Evolutionary conservation across 2,797 vertebrate species (phyloP), one percentile per base, ranked within the genome.

Genomic region (Chaunax sp.): DNA sequence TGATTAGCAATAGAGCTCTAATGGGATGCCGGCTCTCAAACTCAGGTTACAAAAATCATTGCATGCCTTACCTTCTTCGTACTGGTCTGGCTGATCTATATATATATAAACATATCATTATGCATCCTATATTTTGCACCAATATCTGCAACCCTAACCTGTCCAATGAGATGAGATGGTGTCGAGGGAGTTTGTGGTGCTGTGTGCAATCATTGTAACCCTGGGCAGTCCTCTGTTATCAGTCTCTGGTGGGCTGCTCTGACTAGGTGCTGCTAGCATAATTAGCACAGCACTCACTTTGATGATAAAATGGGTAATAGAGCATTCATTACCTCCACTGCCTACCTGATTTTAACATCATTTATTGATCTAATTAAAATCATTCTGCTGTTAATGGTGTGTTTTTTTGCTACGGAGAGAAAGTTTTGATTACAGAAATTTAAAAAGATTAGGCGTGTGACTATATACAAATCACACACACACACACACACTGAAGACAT

Each of bases 261-360:
- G 82, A 89, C 88, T 91, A 90, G 91, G 92, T 95, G 93, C 94
- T 95, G 93, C 87, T 93, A 89, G 89, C 87, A 90, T 95, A 92
- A 95, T 95, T 95, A 95, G 91, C 55, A 79, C 92, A 92, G 66
- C 85, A 87, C 92, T 89, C 90, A 81, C 89, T 90, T 94, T 94
- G 89, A 92, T 91, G 90, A 90, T 92, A 89, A 90, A 89, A 87
- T 49, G 84, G 65, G 80, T 90, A 90, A 87, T 87, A 77, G 87
- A 83, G 75, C 74, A 41, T 79, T 82, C 75, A 60, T 69, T 53
- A 69, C 79, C 77, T 84, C 81, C 67, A 62, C 78, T 71, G 71
- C 81, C 85, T 83, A 87, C 87, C 83, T 89, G 76, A 88, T 86
- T 91, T 90, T 77, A 85, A 57, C 78, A 68, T 66, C 81, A 58